These are phyloP conservation scores for Phaedon cochleariae DNA, from an alignment of 2,888 invertebrate genomes.

Conservation along the genomic window DNA sequence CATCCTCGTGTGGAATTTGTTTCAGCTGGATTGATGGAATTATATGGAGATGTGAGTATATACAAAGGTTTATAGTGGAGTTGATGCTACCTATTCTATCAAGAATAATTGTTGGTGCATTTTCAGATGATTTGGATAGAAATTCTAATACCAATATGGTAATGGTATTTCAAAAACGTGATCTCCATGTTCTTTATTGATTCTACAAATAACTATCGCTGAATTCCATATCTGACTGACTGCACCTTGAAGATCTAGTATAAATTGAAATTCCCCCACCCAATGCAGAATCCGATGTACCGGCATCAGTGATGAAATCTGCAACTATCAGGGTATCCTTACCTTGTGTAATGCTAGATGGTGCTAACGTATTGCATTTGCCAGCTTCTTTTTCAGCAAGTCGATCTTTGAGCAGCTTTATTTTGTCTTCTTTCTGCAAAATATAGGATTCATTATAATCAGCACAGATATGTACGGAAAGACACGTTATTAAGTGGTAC, in stretches of 20 bases:
- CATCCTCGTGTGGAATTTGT: no score
- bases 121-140: no score
- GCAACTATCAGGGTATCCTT: constrained; percentile 79
- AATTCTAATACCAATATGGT: no score
- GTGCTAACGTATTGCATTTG: constrained; percentile 56
- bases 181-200: no score
- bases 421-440: constrained; percentile 87
- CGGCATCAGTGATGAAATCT: constrained; percentile 79
- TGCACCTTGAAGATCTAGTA: constrained; percentile 83
- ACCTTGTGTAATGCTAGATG: constrained; percentile 72
- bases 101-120: no score
- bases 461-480: no score
- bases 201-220: constrained; percentile 83
- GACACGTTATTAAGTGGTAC: no score
- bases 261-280: constrained; percentile 74
- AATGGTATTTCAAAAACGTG: no score
- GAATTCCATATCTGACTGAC: constrained; percentile 87
- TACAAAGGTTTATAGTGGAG: no score
- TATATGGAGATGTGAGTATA: no score
- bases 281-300: constrained; percentile 80
- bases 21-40: no score
- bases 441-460: neutral
- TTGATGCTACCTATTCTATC: no score
- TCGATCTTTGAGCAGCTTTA: constrained; percentile 81
- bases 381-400: constrained; percentile 79